Evolutionary conservation across 2,797 vertebrate genomes (phyloP).

Genomic region (Coendou prehensilis): DNA sequence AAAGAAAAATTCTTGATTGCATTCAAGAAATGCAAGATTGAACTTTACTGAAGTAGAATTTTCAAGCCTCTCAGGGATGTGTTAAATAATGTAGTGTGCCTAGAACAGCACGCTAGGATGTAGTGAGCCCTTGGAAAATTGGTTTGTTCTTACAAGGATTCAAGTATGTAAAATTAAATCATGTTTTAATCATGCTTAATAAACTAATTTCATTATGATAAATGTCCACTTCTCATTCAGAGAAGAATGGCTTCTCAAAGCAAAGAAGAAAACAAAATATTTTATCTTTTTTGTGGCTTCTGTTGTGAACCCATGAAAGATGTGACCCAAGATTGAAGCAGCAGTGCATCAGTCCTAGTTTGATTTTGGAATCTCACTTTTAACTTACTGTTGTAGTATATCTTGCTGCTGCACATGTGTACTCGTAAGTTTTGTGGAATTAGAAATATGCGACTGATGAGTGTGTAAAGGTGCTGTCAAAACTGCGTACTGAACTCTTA

Average conservation of each 20-base stretch:
- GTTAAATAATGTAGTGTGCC: conserved; percentile 28
- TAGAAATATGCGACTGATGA: not conserved
- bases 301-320: not conserved
- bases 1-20: conserved; percentile 56
- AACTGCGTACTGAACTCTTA: not conserved
- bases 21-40: conserved; percentile 54
- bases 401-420: not conserved
- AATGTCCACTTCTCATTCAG: not conserved
- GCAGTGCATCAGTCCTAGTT: not conserved
- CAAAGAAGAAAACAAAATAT: not conserved
- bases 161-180: conserved; percentile 1
- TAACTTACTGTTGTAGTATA: not conserved
- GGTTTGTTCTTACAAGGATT: not conserved
- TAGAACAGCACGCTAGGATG: not conserved
- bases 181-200: conserved; percentile 47
- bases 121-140: not conserved
- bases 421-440: conserved; percentile 26
- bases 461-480: not conserved
- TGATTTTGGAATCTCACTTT: conserved; percentile 26
- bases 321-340: not conserved
- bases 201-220: conserved; percentile 17
- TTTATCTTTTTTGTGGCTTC: not conserved
- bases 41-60: conserved; percentile 63
- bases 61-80: not conserved
- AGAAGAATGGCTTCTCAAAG: not conserved